Conservation (phyloP, 2,888 invertebrate species). For the Graphium colonna region DNA sequence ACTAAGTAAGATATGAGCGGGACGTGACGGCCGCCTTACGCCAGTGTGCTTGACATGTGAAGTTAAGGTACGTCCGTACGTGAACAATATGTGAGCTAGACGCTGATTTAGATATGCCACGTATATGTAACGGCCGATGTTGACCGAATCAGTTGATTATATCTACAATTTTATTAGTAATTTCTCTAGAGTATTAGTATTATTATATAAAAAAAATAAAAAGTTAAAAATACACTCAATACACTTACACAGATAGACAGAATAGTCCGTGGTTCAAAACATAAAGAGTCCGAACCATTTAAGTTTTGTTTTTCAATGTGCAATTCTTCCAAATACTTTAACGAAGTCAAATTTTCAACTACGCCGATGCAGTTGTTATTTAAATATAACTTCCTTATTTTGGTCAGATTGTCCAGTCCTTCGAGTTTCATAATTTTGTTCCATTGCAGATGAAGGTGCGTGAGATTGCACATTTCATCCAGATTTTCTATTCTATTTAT, state of each 20-base stretch:
- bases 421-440: conserved; percentile 87
- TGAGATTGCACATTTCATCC: conserved; percentile 81
- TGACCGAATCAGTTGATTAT: too few relatives aligned
- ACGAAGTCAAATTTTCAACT: conserved; percentile 83
- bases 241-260: conserved; percentile 78
- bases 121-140: too few relatives aligned
- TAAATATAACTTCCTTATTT: conserved; percentile 88
- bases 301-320: conserved; percentile 84
- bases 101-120: too few relatives aligned
- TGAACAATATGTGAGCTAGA: too few relatives aligned
- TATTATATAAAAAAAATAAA: too few relatives aligned
- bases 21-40: too few relatives aligned
- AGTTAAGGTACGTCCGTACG: too few relatives aligned
- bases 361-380: conserved; percentile 84
- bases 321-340: conserved; percentile 81
- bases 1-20: too few relatives aligned
- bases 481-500: conserved; percentile 88
- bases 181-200: too few relatives aligned
- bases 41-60: too few relatives aligned
- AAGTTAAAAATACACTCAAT: too few relatives aligned
- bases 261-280: conserved; percentile 84
- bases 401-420: conserved; percentile 80
- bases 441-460: conserved; percentile 86
- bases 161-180: too few relatives aligned
- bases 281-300: conserved; percentile 76